These are phyloP conservation scores for Fragum fragum DNA, from an alignment of 2,888 invertebrate species.

Conservation along the genomic window DNA sequence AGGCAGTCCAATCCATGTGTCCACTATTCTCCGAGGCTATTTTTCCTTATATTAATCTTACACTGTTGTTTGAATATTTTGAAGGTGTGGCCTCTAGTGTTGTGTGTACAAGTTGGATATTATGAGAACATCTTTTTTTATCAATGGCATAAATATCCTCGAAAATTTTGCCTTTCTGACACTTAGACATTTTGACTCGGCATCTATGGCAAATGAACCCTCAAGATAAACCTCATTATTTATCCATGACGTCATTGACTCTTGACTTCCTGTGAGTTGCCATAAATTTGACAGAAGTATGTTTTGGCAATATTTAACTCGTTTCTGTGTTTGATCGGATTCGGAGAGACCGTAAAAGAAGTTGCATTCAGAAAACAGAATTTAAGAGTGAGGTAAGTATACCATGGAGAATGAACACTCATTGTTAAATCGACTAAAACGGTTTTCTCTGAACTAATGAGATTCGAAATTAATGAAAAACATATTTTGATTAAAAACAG, in stretches of 20 bases:
- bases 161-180: too few species aligned
- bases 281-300: conserved; percentile 46
- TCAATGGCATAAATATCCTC: too few species aligned
- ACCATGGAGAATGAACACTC: background rate
- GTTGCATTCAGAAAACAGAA: background rate
- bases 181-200: too few species aligned
- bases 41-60: too few species aligned
- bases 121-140: too few species aligned
- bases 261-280: conserved; percentile 73
- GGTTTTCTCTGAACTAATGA: background rate
- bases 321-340: conserved; percentile 1
- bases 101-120: too few species aligned
- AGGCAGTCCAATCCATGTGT: too few species aligned
- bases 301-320: conserved; percentile 10
- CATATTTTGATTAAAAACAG: background rate
- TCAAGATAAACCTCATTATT: conserved; percentile 32
- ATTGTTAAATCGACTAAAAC: background rate
- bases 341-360: background rate
- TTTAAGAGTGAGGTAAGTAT: background rate
- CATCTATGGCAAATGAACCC: background rate
- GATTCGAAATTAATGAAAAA: background rate
- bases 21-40: too few species aligned
- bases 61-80: too few species aligned
- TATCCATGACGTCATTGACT: conserved; percentile 71
- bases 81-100: too few species aligned